phyloP scores from a whole-genome alignment of 2,113 vertebrate genomes.

The Toxotes chatareus region DNA sequence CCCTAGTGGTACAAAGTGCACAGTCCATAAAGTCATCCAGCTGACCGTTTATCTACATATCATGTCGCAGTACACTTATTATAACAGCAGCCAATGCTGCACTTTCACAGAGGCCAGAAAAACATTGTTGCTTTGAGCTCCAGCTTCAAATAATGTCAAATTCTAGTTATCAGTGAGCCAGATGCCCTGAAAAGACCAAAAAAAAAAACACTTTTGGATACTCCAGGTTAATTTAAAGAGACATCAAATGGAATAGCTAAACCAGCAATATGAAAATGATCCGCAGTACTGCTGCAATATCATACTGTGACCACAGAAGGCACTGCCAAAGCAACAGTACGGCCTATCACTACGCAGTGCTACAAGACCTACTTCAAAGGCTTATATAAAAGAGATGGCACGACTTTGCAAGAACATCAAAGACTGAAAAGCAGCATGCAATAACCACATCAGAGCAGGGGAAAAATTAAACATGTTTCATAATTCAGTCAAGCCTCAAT shows the following conservation, averaged over 20 bases:
- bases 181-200: slow-evolving; percentile 4
- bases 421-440: slow-evolving; percentile 70
- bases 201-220: slow-evolving; percentile 19
- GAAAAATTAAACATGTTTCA: slow-evolving; percentile 39
- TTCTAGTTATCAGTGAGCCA: slow-evolving; percentile 26
- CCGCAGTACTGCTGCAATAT: slow-evolving; percentile 56
- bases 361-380: slow-evolving; percentile 74
- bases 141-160: slow-evolving; percentile 25
- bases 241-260: slow-evolving; percentile 74
- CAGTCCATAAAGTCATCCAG: slow-evolving; percentile 59
- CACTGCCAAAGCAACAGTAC: slow-evolving; percentile 51
- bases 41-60: slow-evolving; percentile 24
- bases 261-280: slow-evolving; percentile 46
- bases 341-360: slow-evolving; percentile 36
- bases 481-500: slow-evolving; percentile 49
- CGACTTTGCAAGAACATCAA: slow-evolving; percentile 75
- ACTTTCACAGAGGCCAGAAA: slow-evolving; percentile 17
- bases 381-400: slow-evolving; percentile 62
- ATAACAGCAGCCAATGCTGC: slow-evolving; percentile 6
- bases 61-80: not conserved
- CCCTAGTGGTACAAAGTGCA: slow-evolving; percentile 75
- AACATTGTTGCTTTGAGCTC: slow-evolving; percentile 23
- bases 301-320: slow-evolving; percentile 65
- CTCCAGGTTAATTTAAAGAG: slow-evolving; percentile 59
- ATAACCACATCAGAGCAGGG: slow-evolving; percentile 69